Evolutionary conservation across 53 echinoderm and acorn worm species (phyloP).

Genomic region (Temnopleurus reevesii): DNA sequence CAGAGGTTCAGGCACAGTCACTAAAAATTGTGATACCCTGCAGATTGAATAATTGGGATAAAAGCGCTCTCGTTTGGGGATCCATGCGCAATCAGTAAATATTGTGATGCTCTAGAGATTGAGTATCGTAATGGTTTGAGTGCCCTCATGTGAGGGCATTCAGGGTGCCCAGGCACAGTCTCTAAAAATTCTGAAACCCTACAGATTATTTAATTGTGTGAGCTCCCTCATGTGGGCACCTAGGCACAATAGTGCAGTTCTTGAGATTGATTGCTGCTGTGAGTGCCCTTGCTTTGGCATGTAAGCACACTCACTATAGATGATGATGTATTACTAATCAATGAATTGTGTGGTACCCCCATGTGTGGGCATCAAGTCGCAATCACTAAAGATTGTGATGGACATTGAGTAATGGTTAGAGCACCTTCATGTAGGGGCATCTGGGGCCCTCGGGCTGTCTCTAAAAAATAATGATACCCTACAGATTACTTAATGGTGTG

Average conservation of each 20-base stretch:
- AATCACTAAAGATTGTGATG: neutral
- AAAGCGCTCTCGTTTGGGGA: neutral
- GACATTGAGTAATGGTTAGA: neutral
- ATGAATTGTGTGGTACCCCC: neutral
- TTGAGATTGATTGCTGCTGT: no score
- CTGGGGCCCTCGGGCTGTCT: no score
- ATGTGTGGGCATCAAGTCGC: neutral
- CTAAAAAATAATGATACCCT: no score
- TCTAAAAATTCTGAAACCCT: neutral
- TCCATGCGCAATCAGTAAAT: neutral
- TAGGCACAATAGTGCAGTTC: no score
- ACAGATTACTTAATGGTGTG: no score
- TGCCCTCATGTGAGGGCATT: neutral
- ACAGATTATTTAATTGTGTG: neutral
- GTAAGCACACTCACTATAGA: slow-evolving; percentile 63
- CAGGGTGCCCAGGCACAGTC: no score
- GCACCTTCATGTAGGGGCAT: no score
- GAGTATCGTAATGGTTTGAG: neutral
- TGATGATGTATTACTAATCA: slow-evolving; percentile 2
- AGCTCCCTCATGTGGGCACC: no score
- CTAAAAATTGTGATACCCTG: slow-evolving; percentile 52
- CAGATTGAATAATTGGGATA: neutral
- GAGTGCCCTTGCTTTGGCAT: slow-evolving; percentile 77
- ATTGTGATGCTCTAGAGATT: neutral
- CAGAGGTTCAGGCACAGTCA: slow-evolving; percentile 55